phyloP scores from a whole-genome alignment of 2,888 invertebrate species.

The Eumacrocentrus americanus region DNA sequence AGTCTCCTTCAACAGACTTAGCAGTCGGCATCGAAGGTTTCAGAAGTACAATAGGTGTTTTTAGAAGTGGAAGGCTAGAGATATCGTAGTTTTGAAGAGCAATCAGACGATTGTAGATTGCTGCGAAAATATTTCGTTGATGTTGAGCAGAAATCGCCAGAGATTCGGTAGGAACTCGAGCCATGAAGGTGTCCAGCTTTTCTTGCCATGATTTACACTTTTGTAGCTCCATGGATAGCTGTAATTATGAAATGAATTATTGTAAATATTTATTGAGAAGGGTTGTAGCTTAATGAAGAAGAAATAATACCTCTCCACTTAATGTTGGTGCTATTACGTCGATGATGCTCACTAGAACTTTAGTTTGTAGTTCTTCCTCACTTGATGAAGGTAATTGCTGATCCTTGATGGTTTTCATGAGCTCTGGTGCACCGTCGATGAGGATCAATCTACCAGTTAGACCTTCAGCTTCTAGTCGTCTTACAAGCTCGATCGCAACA shows the following conservation, averaged over 20 bases:
- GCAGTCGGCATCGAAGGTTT: constrained; percentile 69
- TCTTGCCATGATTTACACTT: no score
- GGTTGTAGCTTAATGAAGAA: not conserved
- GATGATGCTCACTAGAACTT: constrained; percentile 66
- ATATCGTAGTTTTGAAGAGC: constrained; percentile 63
- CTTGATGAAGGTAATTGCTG: constrained; percentile 62
- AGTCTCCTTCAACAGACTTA: constrained; percentile 69
- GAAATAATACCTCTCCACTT: constrained; percentile 60
- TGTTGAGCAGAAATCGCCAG: constrained; percentile 56
- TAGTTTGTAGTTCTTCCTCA: constrained; percentile 66
- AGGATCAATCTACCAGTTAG: constrained; percentile 71
- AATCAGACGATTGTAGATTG: constrained; percentile 66
- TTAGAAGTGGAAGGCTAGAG: constrained; percentile 62
- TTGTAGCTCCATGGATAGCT: constrained; percentile 59
- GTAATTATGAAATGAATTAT: constrained; percentile 11
- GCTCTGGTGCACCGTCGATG: constrained; percentile 84
- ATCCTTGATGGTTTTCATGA: constrained; percentile 66
- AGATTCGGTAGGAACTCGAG: constrained; percentile 59
- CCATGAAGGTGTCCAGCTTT: constrained; percentile 63
- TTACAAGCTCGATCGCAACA: constrained; percentile 78
- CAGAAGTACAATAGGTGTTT: constrained; percentile 68
- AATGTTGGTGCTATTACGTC: constrained; percentile 63
- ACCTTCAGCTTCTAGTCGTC: constrained; percentile 73
- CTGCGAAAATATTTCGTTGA: constrained; percentile 57
- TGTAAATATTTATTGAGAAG: constrained; percentile 21